Evolutionary conservation across 1,140 invertebrate species (phyloP), one percentile per base, ranked within the genome.

Genomic region (Brachystomella parvula): DNA sequence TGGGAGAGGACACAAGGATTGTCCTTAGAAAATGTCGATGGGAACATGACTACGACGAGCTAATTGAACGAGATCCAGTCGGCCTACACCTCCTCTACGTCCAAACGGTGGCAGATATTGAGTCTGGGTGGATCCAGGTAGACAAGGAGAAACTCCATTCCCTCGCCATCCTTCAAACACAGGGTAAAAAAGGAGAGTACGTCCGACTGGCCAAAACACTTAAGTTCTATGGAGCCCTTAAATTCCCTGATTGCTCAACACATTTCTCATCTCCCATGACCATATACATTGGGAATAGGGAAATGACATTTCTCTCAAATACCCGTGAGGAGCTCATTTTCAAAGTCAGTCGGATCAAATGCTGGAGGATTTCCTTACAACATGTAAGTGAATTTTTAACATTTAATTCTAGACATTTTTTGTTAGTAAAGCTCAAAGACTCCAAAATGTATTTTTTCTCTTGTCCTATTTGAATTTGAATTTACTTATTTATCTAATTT

Each of bases 311-410:
- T 26, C 53, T 73, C 21, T 70, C 81, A 85, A 63, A 79, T 81
- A 66, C 77, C 78, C 35, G 77, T 80, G 49, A 83, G 75, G 93
- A 96, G 78, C 86, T 88, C 19, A 82, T 83, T 74, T 97, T 95
- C 76, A 90, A 93, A 80, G 90, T 97, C 3, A 96, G 94, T 0
- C 82, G 94, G 71, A 97, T 98, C 87, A 84, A 90, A 70, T 96
- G 94, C 74, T 98, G 95, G 95, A 83, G 94, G 71, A 94, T 98
- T n/a, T 92, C 88, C 0, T 79, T 88, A 66, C 88, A 89, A 72
- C 82, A 83, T 75, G 90, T 92, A 79, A 84, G 82, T 81, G 6
- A 19, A 26, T 15, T 24, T 24, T 26, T 3, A n/a, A n/a, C n/a
- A n/a, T n/a, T n/a, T n/a, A n/a, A n/a, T n/a, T n/a, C n/a, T n/a